Evolutionary conservation across 2,797 vertebrate genomes (phyloP).

Genomic region (Molossus molossus): DNA sequence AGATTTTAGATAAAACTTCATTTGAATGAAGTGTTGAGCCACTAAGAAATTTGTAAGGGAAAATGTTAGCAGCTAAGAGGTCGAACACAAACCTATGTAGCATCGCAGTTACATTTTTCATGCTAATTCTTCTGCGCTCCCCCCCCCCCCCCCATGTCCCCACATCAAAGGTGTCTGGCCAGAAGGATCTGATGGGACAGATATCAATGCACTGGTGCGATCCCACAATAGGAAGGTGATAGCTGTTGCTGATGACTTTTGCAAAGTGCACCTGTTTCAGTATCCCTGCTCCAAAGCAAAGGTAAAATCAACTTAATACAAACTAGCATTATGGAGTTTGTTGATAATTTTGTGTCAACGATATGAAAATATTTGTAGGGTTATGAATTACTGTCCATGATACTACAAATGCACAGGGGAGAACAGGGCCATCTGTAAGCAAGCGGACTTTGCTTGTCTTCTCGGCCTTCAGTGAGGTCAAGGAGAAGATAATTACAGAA

Average conservation of each 20-base stretch:
- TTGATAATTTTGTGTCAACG: background rate
- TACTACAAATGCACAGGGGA: background rate
- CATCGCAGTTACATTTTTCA: background rate
- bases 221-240: conserved; percentile 97
- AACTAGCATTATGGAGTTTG: background rate
- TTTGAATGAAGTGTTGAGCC: conserved; percentile 16
- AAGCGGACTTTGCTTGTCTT: background rate
- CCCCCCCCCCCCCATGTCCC: background rate
- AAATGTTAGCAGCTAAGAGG: conserved; percentile 26
- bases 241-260: conserved; percentile 98
- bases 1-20: conserved; percentile 14
- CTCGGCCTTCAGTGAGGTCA: background rate
- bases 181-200: conserved; percentile 98
- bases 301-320: conserved; percentile 88
- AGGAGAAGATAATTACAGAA: background rate
- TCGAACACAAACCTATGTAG: background rate
- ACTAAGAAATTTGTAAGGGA: conserved; percentile 45
- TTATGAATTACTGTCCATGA: background rate
- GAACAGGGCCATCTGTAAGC: accelerated
- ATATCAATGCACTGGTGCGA: conserved; percentile 97
- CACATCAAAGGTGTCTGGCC: conserved; percentile 96
- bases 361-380: background rate
- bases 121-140: conserved; percentile 27
- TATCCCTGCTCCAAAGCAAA: conserved; percentile 98
- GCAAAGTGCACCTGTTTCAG: conserved; percentile 98